A percentile compares a stretch with the other conserved stretches of the same genome.
These are phyloP conservation scores for Dicranocentrus wangi DNA, from an alignment of 2,888 invertebrate genomes.

Conservation along the genomic window DNA sequence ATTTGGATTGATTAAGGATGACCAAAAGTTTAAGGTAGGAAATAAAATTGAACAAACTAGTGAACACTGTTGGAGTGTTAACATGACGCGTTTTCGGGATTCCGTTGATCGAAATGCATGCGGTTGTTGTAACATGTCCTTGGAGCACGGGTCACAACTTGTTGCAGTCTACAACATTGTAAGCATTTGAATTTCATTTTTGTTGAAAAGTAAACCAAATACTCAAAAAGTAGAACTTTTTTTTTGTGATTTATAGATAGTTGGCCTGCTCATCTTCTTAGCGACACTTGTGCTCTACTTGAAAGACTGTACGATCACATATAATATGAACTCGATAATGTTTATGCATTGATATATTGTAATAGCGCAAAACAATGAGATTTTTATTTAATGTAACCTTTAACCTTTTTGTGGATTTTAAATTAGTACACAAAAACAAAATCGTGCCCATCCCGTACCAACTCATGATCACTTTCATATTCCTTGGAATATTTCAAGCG, in stretches of 20 bases:
- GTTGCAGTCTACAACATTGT: slow-evolving; percentile 42
- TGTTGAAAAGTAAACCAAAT: background rate
- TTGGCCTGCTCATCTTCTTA: slow-evolving; percentile 8
- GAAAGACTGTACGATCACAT: background rate
- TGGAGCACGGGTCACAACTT: slow-evolving; percentile 23
- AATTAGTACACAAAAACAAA: background rate
- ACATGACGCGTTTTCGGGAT: no score
- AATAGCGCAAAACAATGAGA: background rate
- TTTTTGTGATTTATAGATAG: background rate
- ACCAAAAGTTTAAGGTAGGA: no score
- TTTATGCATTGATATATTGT: background rate
- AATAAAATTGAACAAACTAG: no score
- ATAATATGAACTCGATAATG: no score
- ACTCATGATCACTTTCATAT: background rate
- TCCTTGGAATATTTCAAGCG: slow-evolving; percentile 16
- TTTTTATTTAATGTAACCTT: background rate
- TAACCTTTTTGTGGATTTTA: background rate
- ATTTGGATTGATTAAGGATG: no score
- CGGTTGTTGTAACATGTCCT: slow-evolving; percentile 28
- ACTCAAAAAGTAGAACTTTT: slow-evolving; percentile 8
- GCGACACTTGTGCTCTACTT: background rate
- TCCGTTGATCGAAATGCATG: background rate
- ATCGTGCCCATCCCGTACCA: slow-evolving; percentile 10
- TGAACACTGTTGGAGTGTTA: no score
- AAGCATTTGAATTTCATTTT: background rate